phyloP scores from a whole-genome alignment of 2,888 invertebrate species.

The Cristatella mucedo region DNA sequence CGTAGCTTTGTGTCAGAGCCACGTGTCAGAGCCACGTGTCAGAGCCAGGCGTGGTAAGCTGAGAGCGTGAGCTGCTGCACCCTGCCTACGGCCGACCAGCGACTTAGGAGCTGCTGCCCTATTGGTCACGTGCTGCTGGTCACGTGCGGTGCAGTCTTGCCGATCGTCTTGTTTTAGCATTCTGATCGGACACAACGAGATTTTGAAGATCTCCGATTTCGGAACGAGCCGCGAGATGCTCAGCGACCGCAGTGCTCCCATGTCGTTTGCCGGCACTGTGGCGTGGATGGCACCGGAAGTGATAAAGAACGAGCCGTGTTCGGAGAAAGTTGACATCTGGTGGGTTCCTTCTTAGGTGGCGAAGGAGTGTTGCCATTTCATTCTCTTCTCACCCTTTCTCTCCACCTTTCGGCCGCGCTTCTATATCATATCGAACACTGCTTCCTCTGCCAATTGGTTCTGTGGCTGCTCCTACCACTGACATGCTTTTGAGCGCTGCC shows the following conservation, averaged over 20 bases:
- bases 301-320: constrained; percentile 85
- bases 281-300: constrained; percentile 99
- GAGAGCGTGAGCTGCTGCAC: background rate
- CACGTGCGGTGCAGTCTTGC: background rate
- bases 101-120: background rate
- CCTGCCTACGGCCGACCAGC: no score
- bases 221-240: constrained; percentile 66
- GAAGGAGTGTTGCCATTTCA: no score
- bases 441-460: no score
- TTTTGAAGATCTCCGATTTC: constrained; percentile 91
- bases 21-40: no score
- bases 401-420: no score
- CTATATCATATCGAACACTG: no score
- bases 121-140: no score
- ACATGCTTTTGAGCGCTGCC: no score
- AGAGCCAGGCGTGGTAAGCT: background rate
- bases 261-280: constrained; percentile 95
- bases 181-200: constrained; percentile 37
- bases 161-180: constrained; percentile 32
- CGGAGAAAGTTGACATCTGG: constrained; percentile 96
- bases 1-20: no score
- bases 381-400: no score
- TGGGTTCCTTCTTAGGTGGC: no score
- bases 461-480: no score
- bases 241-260: constrained; percentile 72